phyloP scores from a whole-genome alignment of 2,888 invertebrate genomes.

The Polyploca ridens region DNA sequence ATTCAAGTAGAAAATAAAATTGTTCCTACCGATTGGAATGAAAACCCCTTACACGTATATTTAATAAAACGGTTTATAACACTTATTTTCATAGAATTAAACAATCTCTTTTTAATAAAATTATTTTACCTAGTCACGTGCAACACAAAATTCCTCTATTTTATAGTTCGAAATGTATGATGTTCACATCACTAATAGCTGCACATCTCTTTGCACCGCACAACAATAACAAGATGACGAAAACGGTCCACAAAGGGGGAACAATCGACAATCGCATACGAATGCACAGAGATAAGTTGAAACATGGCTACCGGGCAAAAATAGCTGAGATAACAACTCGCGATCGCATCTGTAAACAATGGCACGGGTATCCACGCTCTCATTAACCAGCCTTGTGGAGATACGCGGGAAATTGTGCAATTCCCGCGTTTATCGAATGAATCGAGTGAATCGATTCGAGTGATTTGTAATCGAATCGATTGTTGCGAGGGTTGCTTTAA shows the following conservation, averaged over 20 bases:
- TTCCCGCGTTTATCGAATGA: constrained; percentile 66
- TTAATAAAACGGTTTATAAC: too few relatives aligned
- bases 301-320: constrained; percentile 79
- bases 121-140: too few relatives aligned
- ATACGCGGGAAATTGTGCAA: constrained; percentile 71
- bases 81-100: too few relatives aligned
- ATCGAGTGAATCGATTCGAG: constrained; percentile 62
- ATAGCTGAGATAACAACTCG: constrained; percentile 70
- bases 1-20: too few relatives aligned
- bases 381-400: constrained; percentile 78
- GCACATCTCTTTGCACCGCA: constrained; percentile 12
- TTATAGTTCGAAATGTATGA: neutral
- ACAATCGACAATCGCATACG: constrained; percentile 71
- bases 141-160: too few relatives aligned
- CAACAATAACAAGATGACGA: constrained; percentile 63
- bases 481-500: constrained; percentile 27
- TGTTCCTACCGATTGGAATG: too few relatives aligned
- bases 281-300: constrained; percentile 71
- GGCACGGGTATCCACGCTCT: constrained; percentile 76
- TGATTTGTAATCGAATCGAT: constrained; percentile 69
- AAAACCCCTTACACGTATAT: too few relatives aligned
- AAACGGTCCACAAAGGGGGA: constrained; percentile 60
- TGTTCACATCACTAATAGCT: neutral
- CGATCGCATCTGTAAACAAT: constrained; percentile 81
- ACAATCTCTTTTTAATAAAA: too few relatives aligned